Conservation (phyloP, 1,140 invertebrate genomes). For the Alviniconcha marisindica region DNA sequence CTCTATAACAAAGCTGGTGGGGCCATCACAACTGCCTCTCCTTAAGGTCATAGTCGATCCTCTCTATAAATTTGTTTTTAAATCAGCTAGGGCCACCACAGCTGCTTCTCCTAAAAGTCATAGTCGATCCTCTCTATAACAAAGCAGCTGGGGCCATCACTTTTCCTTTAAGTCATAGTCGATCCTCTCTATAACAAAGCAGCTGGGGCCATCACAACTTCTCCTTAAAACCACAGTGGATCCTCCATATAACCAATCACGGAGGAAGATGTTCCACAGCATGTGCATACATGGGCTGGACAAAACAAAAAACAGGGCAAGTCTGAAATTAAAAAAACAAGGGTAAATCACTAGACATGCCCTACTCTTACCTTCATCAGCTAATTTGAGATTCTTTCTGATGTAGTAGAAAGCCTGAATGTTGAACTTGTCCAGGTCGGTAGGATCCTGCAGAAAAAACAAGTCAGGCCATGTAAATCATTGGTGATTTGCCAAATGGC, state of each 20-base stretch:
- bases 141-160: neutral
- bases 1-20: neutral
- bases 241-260: too few relatives aligned
- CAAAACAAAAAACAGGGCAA: too few relatives aligned
- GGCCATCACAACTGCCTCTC: neutral
- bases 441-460: constrained; percentile 83
- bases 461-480: neutral
- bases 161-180: too few relatives aligned
- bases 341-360: too few relatives aligned
- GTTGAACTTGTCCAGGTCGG: constrained; percentile 95
- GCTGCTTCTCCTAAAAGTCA: too few relatives aligned
- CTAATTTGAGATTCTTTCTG: constrained; percentile 94
- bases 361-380: constrained; percentile 81
- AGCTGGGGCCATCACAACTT: neutral
- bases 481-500: too few relatives aligned
- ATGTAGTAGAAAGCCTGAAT: constrained; percentile 96
- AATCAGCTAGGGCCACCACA: neutral
- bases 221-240: neutral
- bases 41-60: too few relatives aligned
- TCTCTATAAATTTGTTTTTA: neutral
- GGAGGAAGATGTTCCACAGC: too few relatives aligned
- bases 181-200: neutral
- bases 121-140: neutral
- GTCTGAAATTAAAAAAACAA: too few relatives aligned
- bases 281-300: too few relatives aligned